Evolutionary conservation across 1,140 invertebrate species (phyloP).

Genomic region (Nasonia vitripennis): DNA sequence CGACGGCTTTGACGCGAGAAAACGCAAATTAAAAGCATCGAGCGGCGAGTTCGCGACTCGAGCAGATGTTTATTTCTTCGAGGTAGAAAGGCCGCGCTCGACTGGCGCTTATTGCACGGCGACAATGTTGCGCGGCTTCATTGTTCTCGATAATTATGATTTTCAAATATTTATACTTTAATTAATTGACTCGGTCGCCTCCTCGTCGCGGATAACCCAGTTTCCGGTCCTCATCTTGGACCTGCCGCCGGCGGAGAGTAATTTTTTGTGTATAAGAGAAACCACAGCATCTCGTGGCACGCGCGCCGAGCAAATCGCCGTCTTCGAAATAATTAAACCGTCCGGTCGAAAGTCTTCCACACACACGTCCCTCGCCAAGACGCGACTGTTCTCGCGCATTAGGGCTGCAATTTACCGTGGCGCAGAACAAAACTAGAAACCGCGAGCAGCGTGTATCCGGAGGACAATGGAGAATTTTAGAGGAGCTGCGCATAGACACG

Average conservation of each 20-base stretch:
- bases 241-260: too few relatives aligned
- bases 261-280: too few relatives aligned
- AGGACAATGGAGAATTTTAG: not conserved
- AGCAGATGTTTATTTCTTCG: constrained; percentile 20
- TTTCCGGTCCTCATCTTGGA: not conserved
- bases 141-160: constrained; percentile 18
- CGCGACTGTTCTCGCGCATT: constrained; percentile 3
- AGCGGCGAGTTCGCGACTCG: not conserved
- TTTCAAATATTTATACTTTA: not conserved
- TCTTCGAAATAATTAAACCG: too few relatives aligned
- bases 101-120: not conserved
- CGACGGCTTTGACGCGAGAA: not conserved
- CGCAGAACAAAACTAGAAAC: not conserved
- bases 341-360: too few relatives aligned
- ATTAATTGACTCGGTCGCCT: not conserved
- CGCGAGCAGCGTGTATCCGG: not conserved
- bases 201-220: not conserved
- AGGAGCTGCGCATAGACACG: not conserved
- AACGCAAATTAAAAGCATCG: not conserved
- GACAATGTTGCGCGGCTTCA: constrained; percentile 14
- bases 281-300: too few relatives aligned
- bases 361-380: too few relatives aligned
- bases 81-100: not conserved
- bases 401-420: not conserved
- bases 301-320: too few relatives aligned